A percentile compares a stretch with the other conserved stretches of the same genome.
phyloP scores from a whole-genome alignment of 2,113 vertebrate genomes.

The Psilopogon haemacephalus region DNA sequence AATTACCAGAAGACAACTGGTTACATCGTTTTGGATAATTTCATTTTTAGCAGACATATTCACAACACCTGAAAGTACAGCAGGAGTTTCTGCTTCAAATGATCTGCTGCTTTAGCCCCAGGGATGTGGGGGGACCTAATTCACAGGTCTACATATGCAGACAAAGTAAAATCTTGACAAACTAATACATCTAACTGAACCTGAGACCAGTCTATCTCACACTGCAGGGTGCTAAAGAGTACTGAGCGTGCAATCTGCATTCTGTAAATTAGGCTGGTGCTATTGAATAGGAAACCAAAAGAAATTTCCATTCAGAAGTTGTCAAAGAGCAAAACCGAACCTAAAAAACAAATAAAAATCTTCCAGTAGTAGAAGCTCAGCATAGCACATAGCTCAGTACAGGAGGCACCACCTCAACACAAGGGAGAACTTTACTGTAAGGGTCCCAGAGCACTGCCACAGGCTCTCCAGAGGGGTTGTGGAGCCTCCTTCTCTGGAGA shows the following conservation, averaged over 20 bases:
- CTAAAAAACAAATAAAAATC: neutral
- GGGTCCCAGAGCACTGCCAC: too few species aligned
- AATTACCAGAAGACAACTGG: neutral
- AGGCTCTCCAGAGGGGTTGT: too few species aligned
- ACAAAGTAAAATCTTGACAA: neutral
- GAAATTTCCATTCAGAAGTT: neutral
- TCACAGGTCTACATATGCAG: neutral
- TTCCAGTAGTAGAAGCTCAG: slow-evolving; percentile 1
- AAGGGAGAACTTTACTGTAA: too few species aligned
- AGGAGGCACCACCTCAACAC: too few species aligned
- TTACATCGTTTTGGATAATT: neutral
- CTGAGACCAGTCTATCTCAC: neutral
- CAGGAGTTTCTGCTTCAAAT: neutral
- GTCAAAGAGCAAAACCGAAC: neutral
- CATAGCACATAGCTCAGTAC: neutral
- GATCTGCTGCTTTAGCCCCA: neutral
- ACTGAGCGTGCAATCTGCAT: neutral
- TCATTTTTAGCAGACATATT: neutral
- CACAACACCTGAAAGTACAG: neutral
- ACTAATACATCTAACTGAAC: neutral
- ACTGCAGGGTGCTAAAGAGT: neutral
- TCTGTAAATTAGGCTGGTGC: neutral
- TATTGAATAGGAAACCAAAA: neutral
- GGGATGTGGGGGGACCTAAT: neutral
- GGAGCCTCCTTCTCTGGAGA: too few species aligned